phyloP scores from a whole-genome alignment of 2,797 vertebrate species.

The Syngnathus rostellatus region DNA sequence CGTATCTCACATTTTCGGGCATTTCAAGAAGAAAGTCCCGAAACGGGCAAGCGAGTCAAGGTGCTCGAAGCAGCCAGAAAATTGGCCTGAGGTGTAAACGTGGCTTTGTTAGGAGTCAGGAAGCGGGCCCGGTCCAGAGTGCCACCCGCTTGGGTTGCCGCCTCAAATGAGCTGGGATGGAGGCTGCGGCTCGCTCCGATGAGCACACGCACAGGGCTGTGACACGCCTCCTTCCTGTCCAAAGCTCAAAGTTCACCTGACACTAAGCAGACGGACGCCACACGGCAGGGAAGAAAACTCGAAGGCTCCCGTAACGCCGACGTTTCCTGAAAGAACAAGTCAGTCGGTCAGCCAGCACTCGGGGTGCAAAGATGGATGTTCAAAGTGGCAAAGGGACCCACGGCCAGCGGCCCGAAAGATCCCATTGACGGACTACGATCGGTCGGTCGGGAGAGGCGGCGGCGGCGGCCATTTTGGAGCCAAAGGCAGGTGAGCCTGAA shows the following conservation, averaged over 20 bases:
- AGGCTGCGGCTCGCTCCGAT: no score
- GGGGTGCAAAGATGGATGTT: neutral
- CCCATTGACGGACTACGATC: neutral
- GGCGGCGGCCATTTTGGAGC: slow-evolving; percentile 2
- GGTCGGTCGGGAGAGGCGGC: no score
- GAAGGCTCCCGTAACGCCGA: no score
- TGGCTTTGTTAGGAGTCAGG: no score
- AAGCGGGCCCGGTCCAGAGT: no score
- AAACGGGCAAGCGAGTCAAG: no score
- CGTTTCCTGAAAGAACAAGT: neutral
- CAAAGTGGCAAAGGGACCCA: neutral
- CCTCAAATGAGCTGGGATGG: neutral
- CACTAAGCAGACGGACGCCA: slow-evolving; percentile 14
- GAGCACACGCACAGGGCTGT: neutral
- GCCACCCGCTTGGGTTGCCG: neutral
- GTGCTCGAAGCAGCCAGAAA: no score
- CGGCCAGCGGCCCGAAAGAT: neutral
- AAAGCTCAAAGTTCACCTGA: slow-evolving; percentile 68
- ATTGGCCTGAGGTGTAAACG: no score
- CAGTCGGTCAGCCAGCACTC: no score
- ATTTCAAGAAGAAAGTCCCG: no score
- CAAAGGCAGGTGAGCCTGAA: neutral
- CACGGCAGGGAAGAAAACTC: neutral
- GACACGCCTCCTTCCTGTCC: slow-evolving; percentile 30
- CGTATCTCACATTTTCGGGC: no score